Evolutionary conservation across 2,113 vertebrate species (phyloP).

Genomic region (Dinomys branickii): DNA sequence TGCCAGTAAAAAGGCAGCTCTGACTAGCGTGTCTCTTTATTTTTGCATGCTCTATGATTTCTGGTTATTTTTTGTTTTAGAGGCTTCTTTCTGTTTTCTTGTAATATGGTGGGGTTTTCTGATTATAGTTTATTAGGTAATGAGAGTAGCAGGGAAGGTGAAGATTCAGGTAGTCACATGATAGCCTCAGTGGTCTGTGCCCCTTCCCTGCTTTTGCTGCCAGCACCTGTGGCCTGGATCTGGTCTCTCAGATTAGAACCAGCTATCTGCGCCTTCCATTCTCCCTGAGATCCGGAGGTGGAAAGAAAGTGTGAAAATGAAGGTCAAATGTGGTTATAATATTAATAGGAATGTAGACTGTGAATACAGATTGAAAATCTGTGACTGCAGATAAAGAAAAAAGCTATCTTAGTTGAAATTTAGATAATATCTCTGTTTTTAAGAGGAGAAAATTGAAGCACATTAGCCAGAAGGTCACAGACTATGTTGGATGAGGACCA

Average conservation of each 20-base stretch:
- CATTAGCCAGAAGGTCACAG: constrained; percentile 70
- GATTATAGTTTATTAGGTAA: neutral
- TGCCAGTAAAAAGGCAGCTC: neutral
- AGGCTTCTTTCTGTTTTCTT: constrained; percentile 8
- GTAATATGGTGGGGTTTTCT: neutral
- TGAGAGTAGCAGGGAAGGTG: neutral
- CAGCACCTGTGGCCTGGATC: constrained; percentile 34
- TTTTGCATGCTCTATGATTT: neutral
- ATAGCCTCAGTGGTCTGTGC: neutral
- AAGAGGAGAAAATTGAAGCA: constrained; percentile 74
- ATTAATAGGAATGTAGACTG: constrained; percentile 76
- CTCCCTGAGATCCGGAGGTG: constrained; percentile 41
- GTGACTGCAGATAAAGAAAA: constrained; percentile 74
- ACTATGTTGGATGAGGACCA: constrained; percentile 28
- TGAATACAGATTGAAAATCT: constrained; percentile 76
- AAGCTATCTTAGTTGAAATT: constrained; percentile 68
- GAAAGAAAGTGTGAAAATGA: constrained; percentile 46
- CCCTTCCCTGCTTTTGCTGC: neutral
- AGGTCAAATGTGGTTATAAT: constrained; percentile 69
- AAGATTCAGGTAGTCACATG: neutral
- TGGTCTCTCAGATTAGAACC: constrained; percentile 65
- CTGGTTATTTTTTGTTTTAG: neutral
- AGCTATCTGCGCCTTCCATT: constrained; percentile 50
- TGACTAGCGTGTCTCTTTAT: neutral
- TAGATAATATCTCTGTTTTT: constrained; percentile 76